Conservation (phyloP, 1,140 invertebrate species). For the Drosophila micromelanica region DNA sequence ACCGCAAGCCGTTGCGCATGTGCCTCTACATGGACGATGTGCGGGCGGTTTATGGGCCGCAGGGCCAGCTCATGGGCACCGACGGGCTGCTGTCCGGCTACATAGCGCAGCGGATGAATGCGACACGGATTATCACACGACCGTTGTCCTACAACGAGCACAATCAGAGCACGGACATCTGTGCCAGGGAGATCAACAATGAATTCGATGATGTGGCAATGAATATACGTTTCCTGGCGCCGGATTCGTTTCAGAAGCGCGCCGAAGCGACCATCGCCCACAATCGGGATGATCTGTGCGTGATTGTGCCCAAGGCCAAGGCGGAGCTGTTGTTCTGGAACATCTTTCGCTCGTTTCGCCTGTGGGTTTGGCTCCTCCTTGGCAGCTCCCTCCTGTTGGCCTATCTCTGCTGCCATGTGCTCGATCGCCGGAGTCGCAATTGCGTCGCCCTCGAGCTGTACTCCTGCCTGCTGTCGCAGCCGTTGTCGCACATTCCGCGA, state of each 20-base stretch:
- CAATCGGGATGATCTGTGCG: slow-evolving; percentile 74
- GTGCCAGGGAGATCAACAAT: slow-evolving; percentile 60
- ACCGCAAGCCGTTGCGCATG: slow-evolving; percentile 66
- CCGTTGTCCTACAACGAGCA: slow-evolving; percentile 44
- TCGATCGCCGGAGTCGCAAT: not conserved
- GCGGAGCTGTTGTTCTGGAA: slow-evolving; percentile 71
- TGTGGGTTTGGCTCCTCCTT: slow-evolving; percentile 61
- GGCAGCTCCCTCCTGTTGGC: slow-evolving; percentile 47
- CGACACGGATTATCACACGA: slow-evolving; percentile 65
- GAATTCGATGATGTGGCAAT: slow-evolving; percentile 73
- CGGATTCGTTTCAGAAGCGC: slow-evolving; percentile 48
- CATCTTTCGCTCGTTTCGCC: slow-evolving; percentile 71
- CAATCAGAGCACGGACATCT: slow-evolving; percentile 56
- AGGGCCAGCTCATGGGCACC: slow-evolving; percentile 53
- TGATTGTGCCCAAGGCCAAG: slow-evolving; percentile 73
- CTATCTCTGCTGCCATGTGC: slow-evolving; percentile 45
- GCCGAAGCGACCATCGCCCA: slow-evolving; percentile 67
- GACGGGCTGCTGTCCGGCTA: slow-evolving; percentile 67
- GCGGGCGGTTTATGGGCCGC: slow-evolving; percentile 55
- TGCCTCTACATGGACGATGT: slow-evolving; percentile 76
- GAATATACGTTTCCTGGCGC: slow-evolving; percentile 68
- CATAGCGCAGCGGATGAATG: slow-evolving; percentile 71
- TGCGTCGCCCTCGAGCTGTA: slow-evolving; percentile 52
- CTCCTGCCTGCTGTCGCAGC: slow-evolving; percentile 57
- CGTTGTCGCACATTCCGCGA: slow-evolving; percentile 32